These are phyloP conservation scores for Paragorgia papillata DNA, from an alignment of 92 coral and sea anemone genomes.

Conservation along the genomic window DNA sequence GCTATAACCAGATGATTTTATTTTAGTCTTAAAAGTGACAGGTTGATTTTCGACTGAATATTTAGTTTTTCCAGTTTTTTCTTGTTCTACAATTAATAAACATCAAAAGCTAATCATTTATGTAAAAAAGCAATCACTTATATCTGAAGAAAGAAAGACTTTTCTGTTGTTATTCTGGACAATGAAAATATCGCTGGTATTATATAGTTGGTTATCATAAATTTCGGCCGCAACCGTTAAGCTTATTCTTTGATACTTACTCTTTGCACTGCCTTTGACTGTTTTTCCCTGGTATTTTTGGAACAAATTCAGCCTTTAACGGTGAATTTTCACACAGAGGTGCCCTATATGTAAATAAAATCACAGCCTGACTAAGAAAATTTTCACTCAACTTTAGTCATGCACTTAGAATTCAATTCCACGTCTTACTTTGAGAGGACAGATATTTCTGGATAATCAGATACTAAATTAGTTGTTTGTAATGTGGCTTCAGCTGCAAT, in stretches of 20 bases:
- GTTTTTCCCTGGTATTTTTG: conserved; percentile 62
- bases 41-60: conserved; percentile 67
- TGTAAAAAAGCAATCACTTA: no score
- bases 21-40: conserved; percentile 85
- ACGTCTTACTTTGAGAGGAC: conserved; percentile 32
- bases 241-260: no score
- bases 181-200: no score
- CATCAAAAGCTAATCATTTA: no score
- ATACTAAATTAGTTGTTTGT: background rate
- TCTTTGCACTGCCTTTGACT: conserved; percentile 21
- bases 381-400: background rate
- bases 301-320: conserved; percentile 82
- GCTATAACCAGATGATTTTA: conserved; percentile 90
- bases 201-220: no score
- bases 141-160: no score
- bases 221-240: no score
- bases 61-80: conserved; percentile 21
- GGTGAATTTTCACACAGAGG: conserved; percentile 90
- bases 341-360: conserved; percentile 51
- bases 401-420: no score
- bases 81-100: conserved; percentile 13
- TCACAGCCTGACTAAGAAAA: background rate
- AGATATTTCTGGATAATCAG: conserved; percentile 28
- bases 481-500: background rate
- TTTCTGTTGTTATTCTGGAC: no score